phyloP scores from a whole-genome alignment of 2,888 invertebrate genomes.

The Eumacrocentrus americanus region DNA sequence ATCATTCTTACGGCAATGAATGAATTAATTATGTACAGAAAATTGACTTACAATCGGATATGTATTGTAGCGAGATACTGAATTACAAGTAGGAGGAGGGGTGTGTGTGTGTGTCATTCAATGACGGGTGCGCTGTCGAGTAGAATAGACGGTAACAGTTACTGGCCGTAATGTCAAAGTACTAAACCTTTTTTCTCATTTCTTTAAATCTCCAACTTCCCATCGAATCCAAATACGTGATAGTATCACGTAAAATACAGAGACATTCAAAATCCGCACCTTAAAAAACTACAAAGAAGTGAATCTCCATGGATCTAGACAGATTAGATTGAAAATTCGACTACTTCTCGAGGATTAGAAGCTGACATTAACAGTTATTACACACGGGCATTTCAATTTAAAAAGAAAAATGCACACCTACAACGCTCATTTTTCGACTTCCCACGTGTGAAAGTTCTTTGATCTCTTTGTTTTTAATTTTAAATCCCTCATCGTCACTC shows the following conservation, averaged over 20 bases:
- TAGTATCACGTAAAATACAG: conserved; percentile 31
- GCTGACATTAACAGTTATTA: conserved; percentile 19
- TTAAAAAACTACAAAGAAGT: conserved; percentile 24
- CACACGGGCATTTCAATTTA: conserved; percentile 13
- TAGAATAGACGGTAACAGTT: conserved; percentile 40
- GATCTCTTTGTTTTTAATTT: conserved; percentile 3
- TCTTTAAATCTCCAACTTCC: conserved; percentile 36
- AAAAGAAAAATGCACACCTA: conserved; percentile 9
- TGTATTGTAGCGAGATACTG: conserved; percentile 34
- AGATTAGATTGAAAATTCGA: too few species aligned
- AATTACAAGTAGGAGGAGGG: conserved; percentile 31
- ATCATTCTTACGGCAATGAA: conserved; percentile 11
- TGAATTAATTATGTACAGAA: conserved; percentile 23
- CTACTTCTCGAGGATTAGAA: conserved; percentile 11
- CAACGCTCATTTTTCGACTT: neutral
- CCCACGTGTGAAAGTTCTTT: neutral
- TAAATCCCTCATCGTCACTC: neutral
- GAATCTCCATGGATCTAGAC: too few species aligned
- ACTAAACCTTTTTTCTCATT: conserved; percentile 27
- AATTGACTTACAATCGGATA: conserved; percentile 30
- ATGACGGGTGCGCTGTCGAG: conserved; percentile 10
- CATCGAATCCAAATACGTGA: conserved; percentile 31
- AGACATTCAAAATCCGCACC: conserved; percentile 16
- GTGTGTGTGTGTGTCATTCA: neutral
- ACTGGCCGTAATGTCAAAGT: conserved; percentile 56